Conservation (phyloP, 2,113 vertebrate genomes). For the Apus apus region DNA sequence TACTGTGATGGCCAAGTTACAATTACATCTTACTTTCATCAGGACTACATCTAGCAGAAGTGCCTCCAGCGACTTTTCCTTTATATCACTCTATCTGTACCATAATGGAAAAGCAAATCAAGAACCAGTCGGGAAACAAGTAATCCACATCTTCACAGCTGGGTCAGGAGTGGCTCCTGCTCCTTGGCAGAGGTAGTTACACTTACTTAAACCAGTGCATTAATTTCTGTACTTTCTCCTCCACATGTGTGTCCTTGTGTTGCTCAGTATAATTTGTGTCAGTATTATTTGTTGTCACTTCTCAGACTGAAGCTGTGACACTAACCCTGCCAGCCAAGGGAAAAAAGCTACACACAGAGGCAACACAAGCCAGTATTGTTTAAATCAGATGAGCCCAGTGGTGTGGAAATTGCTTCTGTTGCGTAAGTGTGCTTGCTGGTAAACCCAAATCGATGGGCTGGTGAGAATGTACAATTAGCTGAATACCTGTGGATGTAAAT, state of each 20-base stretch:
- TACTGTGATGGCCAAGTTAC: neutral
- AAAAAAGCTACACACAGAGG: conserved; percentile 48
- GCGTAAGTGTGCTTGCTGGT: conserved; percentile 47
- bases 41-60: neutral
- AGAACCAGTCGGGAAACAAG: neutral
- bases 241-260: neutral
- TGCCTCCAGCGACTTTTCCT: neutral
- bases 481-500: neutral
- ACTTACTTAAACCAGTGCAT: neutral
- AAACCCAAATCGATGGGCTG: conserved; percentile 12
- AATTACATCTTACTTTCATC: neutral
- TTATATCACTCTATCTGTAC: neutral
- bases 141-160: neutral
- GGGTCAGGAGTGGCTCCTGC: neutral
- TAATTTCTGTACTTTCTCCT: neutral
- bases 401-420: conserved; percentile 62
- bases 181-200: neutral
- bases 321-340: conserved; percentile 54
- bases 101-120: neutral
- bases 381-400: conserved; percentile 64
- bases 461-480: neutral
- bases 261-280: conserved; percentile 8
- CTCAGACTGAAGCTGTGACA: conserved; percentile 51
- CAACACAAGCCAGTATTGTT: conserved; percentile 52
- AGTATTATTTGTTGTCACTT: conserved; percentile 46